These are phyloP conservation scores for Carassius carassius DNA, from an alignment of 2,113 vertebrate genomes.

Conservation along the genomic window DNA sequence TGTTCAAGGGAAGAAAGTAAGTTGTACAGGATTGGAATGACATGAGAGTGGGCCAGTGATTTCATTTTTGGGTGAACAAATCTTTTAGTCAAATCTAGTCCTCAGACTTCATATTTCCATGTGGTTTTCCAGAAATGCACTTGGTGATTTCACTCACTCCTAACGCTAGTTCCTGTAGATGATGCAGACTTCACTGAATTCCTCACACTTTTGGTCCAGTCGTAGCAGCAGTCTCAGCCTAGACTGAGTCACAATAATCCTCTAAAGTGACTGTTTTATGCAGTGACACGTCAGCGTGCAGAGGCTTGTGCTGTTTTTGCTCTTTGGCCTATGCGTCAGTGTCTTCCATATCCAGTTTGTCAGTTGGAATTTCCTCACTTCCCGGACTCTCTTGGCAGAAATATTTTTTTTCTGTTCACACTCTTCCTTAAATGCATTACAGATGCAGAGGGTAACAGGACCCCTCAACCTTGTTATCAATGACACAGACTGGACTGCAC, in stretches of 20 bases:
- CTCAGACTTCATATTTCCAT: constrained; percentile 5
- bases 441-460: constrained; percentile 50
- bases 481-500: constrained; percentile 12
- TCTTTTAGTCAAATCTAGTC: constrained; percentile 29
- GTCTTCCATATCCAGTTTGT: constrained; percentile 54
- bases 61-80: not conserved
- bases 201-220: not conserved
- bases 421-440: constrained; percentile 56
- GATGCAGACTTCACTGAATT: not conserved
- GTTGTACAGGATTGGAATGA: not conserved
- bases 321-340: constrained; percentile 63
- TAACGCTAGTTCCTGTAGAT: not conserved
- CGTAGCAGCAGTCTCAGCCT: not conserved
- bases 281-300: constrained; percentile 54
- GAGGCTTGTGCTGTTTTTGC: constrained; percentile 62
- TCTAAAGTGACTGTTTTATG: constrained; percentile 16
- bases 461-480: constrained; percentile 7
- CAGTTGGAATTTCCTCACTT: constrained; percentile 73
- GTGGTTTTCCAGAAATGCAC: not conserved
- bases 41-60: not conserved
- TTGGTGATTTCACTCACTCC: not conserved
- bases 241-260: constrained; percentile 34
- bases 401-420: constrained; percentile 62
- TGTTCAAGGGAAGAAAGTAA: not conserved
- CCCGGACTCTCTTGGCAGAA: constrained; percentile 71